A percentile compares a stretch with the other conserved stretches of the same genome.
Conservation (phyloP, 2,113 vertebrate species). For the Coturnix japonica region DNA sequence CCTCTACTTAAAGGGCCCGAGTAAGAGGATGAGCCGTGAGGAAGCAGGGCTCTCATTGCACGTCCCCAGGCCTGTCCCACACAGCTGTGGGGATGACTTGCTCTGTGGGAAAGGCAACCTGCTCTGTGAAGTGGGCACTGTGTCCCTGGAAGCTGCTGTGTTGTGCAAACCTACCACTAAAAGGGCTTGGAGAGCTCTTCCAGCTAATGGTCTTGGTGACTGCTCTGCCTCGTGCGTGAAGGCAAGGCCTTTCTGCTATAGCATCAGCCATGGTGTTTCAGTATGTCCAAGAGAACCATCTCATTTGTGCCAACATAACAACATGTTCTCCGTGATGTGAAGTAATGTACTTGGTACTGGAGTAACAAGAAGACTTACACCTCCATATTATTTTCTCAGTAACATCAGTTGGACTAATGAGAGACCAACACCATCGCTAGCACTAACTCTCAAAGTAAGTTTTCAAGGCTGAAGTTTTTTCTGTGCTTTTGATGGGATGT, state of each 20-base stretch:
- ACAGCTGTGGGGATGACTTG: neutral
- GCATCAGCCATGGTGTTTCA: neutral
- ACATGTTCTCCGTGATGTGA: neutral
- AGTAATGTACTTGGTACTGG: neutral
- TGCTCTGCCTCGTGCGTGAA: neutral
- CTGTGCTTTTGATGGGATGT: neutral
- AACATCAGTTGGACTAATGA: neutral
- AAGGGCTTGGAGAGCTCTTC: neutral
- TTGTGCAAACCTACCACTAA: neutral
- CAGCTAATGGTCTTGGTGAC: neutral
- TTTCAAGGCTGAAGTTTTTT: neutral
- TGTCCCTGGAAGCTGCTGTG: neutral
- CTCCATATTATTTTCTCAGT: neutral
- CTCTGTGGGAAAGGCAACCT: neutral
- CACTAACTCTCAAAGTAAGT: neutral
- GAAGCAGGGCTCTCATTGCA: neutral
- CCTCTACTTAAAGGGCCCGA: rapidly evolving
- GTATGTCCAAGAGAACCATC: rapidly evolving
- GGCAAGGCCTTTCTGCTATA: neutral
- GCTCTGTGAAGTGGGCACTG: neutral
- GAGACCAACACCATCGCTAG: neutral
- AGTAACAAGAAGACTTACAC: neutral
- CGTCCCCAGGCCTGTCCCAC: neutral
- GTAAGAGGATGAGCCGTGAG: neutral
- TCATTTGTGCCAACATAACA: neutral